Evolutionary conservation across 2,888 invertebrate genomes (phyloP).

Genomic region (Hyalella azteca): DNA sequence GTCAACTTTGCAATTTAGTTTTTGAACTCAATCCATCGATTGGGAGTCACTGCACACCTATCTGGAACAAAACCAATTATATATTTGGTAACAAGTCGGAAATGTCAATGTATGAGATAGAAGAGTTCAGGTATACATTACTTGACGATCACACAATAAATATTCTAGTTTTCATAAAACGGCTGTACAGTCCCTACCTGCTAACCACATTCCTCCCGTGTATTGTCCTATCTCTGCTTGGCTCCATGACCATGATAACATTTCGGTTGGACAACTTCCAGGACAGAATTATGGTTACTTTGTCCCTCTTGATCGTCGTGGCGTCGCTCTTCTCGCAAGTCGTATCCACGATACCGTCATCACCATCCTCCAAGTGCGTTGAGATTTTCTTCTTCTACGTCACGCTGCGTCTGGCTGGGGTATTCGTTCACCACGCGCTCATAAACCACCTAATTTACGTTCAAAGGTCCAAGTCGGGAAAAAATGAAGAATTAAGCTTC

Average conservation of each 20-base stretch:
- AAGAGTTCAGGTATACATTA: slow-evolving; percentile 1
- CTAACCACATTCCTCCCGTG: slow-evolving; percentile 50
- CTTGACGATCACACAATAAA: not conserved
- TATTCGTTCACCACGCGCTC: slow-evolving; percentile 42
- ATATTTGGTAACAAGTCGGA: not conserved
- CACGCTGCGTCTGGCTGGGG: slow-evolving; percentile 40
- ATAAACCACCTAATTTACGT: slow-evolving; percentile 25
- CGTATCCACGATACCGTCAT: slow-evolving; percentile 42
- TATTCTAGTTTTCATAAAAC: slow-evolving; percentile 11
- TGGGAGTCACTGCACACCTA: slow-evolving; percentile 35
- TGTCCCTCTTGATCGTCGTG: slow-evolving; percentile 48
- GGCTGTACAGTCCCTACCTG: slow-evolving; percentile 36
- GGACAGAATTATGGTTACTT: slow-evolving; percentile 47
- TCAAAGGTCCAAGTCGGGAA: not conserved
- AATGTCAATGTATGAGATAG: slow-evolving; percentile 37
- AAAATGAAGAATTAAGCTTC: not conserved
- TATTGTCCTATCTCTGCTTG: slow-evolving; percentile 40
- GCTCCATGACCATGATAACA: slow-evolving; percentile 39
- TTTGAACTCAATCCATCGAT: not conserved
- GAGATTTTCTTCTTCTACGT: slow-evolving; percentile 49
- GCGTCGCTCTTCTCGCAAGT: slow-evolving; percentile 52
- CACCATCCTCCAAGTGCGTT: slow-evolving; percentile 43
- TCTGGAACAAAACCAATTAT: not conserved
- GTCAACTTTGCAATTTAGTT: slow-evolving; percentile 34
- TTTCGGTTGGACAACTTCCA: slow-evolving; percentile 45